Base-by-base conservation (phyloP, 2,113 vertebrate species). In the Poeciliopsis occidentalis region DNA sequence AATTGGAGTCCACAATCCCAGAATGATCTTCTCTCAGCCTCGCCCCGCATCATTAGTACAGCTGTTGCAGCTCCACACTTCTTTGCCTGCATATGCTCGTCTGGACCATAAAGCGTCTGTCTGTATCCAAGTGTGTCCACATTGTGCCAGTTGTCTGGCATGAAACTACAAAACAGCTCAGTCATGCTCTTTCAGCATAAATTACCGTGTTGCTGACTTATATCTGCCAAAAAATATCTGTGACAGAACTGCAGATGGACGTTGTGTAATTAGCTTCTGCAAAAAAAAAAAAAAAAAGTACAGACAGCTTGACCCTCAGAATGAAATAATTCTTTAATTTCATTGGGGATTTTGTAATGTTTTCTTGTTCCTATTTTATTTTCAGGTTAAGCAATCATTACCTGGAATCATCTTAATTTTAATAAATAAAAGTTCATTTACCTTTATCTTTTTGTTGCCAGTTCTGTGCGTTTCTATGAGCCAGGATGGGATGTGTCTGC, bases 1-100 rank as follows among this genome's bases (percentile, higher is more conserved):
- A 72, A 70, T 78, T 41, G 0, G 44, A 78, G 37, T 81, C 47
- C 62, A 24, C 80, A 84, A 78, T 75, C 80, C 70, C 69, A 76
- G 32, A 64, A 44, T 71, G 63, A 61, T 63, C 37, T 73, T 26
- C 67, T 34, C 54, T 76, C 29, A 54, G 44, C 24, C 54, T 30
- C 24, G 39, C 64, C 32, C 10, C 0, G 2, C 39, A 69, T 73
- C 44, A 75, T 37, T 37, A 70, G 54, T 64, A 41, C 51, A 63
- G 15, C 57, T 12, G 39, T 61, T 69, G 41, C 68, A 66, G 29
- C 26, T 3, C 27, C n/a, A 44, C n/a, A 47, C 67, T 24, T 62
- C 31, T 61, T 15, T 72, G 51, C 60, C 74, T 69, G 60, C 69
- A 41, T 57, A 30, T 29, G 31, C 2, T 13, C 64, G 31, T 51